Conservation (phyloP, 2,113 vertebrate species). For the Ceratotherium simum region DNA sequence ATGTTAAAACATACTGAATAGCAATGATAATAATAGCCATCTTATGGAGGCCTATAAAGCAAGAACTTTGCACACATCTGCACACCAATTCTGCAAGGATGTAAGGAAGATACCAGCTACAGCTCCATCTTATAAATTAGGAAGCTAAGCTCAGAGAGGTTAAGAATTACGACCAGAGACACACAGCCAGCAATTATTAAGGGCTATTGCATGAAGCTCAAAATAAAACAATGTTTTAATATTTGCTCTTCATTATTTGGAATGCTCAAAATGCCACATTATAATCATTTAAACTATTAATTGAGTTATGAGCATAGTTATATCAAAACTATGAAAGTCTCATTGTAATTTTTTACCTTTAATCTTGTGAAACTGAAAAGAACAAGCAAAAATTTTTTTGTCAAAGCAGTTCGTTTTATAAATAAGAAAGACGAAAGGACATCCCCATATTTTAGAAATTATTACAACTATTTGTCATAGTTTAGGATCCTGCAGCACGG, state of each 20-base stretch:
- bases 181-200: background rate
- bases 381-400: background rate
- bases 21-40: background rate
- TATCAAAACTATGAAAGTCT: background rate
- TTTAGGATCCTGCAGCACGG: background rate
- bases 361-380: background rate
- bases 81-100: background rate
- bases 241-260: background rate
- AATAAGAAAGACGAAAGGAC: background rate
- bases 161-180: background rate
- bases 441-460: background rate
- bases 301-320: background rate
- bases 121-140: background rate
- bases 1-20: background rate
- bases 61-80: background rate
- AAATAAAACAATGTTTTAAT: background rate
- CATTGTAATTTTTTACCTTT: background rate
- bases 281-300: background rate
- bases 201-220: background rate
- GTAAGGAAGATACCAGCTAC: background rate
- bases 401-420: constrained; percentile 5
- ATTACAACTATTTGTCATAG: background rate
- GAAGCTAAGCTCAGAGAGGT: background rate
- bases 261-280: background rate
- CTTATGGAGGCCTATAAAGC: background rate